Evolutionary conservation across 2,888 invertebrate genomes (phyloP).

Genomic region (Trichacis sp.): DNA sequence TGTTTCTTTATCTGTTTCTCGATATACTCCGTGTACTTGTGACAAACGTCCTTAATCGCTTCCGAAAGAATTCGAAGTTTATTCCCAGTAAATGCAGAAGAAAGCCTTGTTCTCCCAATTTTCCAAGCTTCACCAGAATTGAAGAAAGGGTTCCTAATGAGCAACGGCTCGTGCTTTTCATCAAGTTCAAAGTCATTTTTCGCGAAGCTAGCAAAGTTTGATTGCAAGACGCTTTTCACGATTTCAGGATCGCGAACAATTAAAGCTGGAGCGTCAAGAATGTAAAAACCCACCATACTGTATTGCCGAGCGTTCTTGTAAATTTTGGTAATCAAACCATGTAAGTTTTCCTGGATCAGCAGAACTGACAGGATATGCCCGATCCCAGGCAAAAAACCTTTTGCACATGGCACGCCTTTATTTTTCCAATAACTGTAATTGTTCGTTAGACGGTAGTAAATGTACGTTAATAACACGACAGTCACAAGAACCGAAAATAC

Average conservation of each 20-base stretch:
- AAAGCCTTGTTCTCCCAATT: slow-evolving; percentile 19
- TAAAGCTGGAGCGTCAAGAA: slow-evolving; percentile 38
- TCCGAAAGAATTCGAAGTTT: slow-evolving; percentile 50
- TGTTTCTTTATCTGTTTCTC: slow-evolving; percentile 22
- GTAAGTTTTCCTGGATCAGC: slow-evolving; percentile 16
- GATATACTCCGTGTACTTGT: slow-evolving; percentile 44
- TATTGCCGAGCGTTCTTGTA: slow-evolving; percentile 21
- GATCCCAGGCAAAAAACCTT: slow-evolving; percentile 29
- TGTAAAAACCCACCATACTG: slow-evolving; percentile 45
- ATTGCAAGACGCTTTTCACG: slow-evolving; percentile 50
- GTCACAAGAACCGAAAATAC: background rate
- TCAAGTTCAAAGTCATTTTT: slow-evolving; percentile 39
- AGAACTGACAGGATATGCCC: slow-evolving; percentile 39
- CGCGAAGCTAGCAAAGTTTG: slow-evolving; percentile 52
- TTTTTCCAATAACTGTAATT: slow-evolving; percentile 38
- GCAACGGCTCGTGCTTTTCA: slow-evolving; percentile 46
- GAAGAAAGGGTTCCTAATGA: slow-evolving; percentile 55
- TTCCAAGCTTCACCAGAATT: slow-evolving; percentile 50
- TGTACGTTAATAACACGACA: background rate
- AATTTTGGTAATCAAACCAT: slow-evolving; percentile 18
- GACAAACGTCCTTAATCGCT: slow-evolving; percentile 42
- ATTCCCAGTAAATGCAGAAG: slow-evolving; percentile 43
- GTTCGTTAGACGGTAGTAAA: slow-evolving; percentile 21
- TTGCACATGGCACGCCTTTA: slow-evolving; percentile 29
- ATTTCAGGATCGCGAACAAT: slow-evolving; percentile 53